Evolutionary conservation across 1,140 invertebrate genomes (phyloP).

Genomic region (Aleiodes sp.): DNA sequence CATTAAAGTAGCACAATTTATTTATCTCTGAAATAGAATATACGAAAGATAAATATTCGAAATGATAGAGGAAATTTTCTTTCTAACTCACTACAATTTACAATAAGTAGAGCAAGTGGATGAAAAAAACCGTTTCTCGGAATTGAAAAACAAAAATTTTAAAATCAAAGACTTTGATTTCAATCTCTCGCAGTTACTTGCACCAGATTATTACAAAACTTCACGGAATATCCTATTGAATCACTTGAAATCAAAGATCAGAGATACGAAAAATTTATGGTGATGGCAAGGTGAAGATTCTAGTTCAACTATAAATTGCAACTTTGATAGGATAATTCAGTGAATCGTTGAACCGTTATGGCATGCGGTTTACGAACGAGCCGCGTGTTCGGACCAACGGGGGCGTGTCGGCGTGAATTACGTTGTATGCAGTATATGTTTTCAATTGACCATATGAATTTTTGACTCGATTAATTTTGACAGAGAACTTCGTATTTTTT

Average conservation of each 20-base stretch:
- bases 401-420: slow-evolving; percentile 1
- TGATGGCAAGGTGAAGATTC: neutral
- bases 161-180: neutral
- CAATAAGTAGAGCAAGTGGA: too few relatives aligned
- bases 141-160: too few relatives aligned
- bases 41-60: too few relatives aligned
- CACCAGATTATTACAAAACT: neutral
- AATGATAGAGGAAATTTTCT: too few relatives aligned
- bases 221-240: neutral
- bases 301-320: slow-evolving; percentile 10
- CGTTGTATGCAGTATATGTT: neutral
- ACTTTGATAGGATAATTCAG: slow-evolving; percentile 28
- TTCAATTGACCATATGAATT: slow-evolving; percentile 4
- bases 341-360: slow-evolving; percentile 40
- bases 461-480: slow-evolving; percentile 6
- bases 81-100: too few relatives aligned
- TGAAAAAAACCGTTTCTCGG: too few relatives aligned
- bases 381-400: neutral
- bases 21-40: too few relatives aligned
- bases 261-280: neutral
- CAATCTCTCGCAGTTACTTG: neutral
- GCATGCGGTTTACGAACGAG: slow-evolving; percentile 28
- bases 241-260: neutral
- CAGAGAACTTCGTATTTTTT: too few relatives aligned
- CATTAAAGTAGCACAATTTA: too few relatives aligned